Base-by-base conservation (phyloP, 2,888 invertebrate genomes). In the Aphodius granarius region DNA sequence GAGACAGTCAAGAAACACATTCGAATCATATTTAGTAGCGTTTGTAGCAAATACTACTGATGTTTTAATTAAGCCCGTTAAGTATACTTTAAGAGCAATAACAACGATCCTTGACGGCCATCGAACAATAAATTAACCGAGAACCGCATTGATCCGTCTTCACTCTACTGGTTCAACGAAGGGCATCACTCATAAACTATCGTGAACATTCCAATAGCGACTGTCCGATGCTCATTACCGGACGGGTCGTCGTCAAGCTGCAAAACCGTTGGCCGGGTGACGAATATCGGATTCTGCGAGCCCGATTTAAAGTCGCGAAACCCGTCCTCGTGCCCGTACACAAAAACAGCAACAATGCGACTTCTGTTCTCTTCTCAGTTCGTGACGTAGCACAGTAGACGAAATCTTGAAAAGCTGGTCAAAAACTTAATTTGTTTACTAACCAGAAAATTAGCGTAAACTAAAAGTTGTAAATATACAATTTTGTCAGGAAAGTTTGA, bases 291-390 rank as follows among this genome's bases (percentile, higher is more conserved):
- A 68, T 68, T 68, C 20, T 21, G 20, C 68, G 68, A 22, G 19
- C 19, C 19, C 66, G 66, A 68, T 68, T 68, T 68, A 68, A 22
- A 22, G 20, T 22, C 68, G 68, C 68, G 43, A 43, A 43, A 43
- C 43, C 22, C 22, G 68, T 68, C 68, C 68, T 21, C 68, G 21
- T 68, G 68, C 68, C 68, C 21, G 68, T 21, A 20, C 21, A 68
- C 68, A 68, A 68, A 68, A 68, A 68, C 68, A 68, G 68, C 68
- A 68, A 68, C 68, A 68, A 68, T 68, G 68, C 68, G n/a, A 13
- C 66, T 20, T 19, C 20, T 22, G 21, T 68, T 68, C 68, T 20
- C 21, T 68, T 17, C 66, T 80, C 77, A 79, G 43, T 43, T 43
- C 43, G 43, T 43, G 13, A 43, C 43, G 43, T 43, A 43, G 13